phyloP scores from a whole-genome alignment of 2,113 vertebrate species.

The Felis catus region DNA sequence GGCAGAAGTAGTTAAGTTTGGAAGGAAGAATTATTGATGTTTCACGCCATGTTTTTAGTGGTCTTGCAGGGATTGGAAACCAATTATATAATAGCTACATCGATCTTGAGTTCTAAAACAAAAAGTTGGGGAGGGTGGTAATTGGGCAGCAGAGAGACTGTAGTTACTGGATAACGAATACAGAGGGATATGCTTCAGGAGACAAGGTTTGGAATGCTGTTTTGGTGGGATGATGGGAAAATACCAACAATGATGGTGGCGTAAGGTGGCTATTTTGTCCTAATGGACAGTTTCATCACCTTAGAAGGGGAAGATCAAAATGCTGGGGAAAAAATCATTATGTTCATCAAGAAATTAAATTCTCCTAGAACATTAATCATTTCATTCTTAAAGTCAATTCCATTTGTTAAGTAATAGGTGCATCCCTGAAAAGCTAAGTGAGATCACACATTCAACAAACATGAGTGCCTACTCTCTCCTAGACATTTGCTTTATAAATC shows the following conservation, averaged over 20 bases:
- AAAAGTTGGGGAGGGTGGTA: background rate
- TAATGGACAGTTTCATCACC: background rate
- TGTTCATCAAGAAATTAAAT: constrained; percentile 2
- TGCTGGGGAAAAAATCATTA: background rate
- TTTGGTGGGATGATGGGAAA: background rate
- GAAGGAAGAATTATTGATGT: background rate
- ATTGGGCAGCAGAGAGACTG: background rate
- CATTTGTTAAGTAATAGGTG: background rate
- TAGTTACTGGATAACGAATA: background rate
- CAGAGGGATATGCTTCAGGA: background rate
- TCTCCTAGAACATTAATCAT: background rate
- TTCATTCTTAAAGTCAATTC: constrained; percentile 35
- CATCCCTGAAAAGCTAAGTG: background rate
- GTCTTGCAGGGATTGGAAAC: background rate
- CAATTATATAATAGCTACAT: background rate
- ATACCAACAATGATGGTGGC: background rate
- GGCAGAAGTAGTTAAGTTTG: background rate
- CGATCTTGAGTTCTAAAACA: background rate
- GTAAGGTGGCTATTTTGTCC: background rate
- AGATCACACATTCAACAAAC: background rate
- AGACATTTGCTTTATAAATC: background rate
- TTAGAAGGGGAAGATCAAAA: background rate
- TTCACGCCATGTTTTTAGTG: background rate
- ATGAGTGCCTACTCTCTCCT: background rate
- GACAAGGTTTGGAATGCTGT: background rate